Base-by-base conservation (phyloP, 1,140 invertebrate genomes). In the Drosophila tani region DNA sequence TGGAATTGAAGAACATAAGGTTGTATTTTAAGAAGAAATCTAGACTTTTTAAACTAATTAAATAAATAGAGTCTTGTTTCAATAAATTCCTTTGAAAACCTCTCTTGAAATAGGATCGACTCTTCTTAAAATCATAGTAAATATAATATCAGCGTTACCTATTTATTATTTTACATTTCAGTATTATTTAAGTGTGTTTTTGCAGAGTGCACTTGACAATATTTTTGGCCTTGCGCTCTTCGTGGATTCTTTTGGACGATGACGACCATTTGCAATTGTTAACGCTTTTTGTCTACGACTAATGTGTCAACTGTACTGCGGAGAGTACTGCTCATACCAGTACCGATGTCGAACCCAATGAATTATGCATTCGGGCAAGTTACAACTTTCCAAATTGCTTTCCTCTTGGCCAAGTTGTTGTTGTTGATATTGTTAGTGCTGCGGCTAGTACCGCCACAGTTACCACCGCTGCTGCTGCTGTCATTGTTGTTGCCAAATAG, bases 351-450 rank as follows among this genome's bases (percentile, higher is more conserved):
- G 64, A 79, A 74, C 75, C 79, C 60, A 68, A 87, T 87, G 84
- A 87, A 87, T 87, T 87, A 88, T 87, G 84, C 84, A 87, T 87
- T 87, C 79, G 64, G 71, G 83, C 84, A 78, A 78, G 77, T 78
- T 73, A 65, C 70, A 88, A 88, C 81, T 88, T 90, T 90, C 85
- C 78, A 88, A 88, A 90, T 90, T 88, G 79, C 70, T 83, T 87
- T 82, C 65, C 70, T 74, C 69, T 73, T 56, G 38, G 64, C 63
- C 47, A 45, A 65, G 73, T 64, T 66, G 56, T 69, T 77, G 56
- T 71, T 38, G 62, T 57, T 68, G 58, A 64, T 71, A 46, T 62
- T 73, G 59, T 65, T 71, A 46, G 50, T 73, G 59, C 59, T 65
- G 50, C 29, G 8, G 32, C 29, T 58, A 64, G 57, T 66, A 63